A percentile compares a stretch with the other conserved stretches of the same genome.
Conservation (phyloP, 2,888 invertebrate species). For the Baronia brevicornis region DNA sequence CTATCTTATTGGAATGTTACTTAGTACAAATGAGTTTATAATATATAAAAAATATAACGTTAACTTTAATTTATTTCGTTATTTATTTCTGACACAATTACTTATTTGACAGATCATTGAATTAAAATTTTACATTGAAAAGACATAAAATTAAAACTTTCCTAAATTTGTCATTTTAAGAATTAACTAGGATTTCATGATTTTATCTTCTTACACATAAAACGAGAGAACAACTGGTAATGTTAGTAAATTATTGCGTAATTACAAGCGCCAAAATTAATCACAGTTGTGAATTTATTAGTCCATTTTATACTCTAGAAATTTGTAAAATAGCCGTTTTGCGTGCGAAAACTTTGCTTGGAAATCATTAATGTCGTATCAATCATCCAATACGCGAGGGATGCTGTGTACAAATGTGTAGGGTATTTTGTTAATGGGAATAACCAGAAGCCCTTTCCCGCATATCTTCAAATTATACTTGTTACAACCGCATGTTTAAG, state of each 20-base stretch:
- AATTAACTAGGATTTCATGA: conserved; percentile 29
- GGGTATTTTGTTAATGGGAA: conserved; percentile 50
- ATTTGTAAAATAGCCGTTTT: conserved; percentile 56
- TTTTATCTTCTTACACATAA: conserved; percentile 33
- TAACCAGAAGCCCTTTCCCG: conserved; percentile 25
- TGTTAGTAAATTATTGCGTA: conserved; percentile 31
- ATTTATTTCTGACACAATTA: conserved; percentile 5
- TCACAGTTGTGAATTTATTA: conserved; percentile 54
- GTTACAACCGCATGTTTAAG: too few relatives aligned
- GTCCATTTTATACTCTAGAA: conserved; percentile 46
- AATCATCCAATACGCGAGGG: conserved; percentile 49
- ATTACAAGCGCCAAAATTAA: conserved; percentile 46
- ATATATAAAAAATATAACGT: too few relatives aligned
- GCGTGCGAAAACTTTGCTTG: conserved; percentile 45
- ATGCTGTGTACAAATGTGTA: conserved; percentile 27
- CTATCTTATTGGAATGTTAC: too few relatives aligned
- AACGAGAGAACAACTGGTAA: conserved; percentile 42
- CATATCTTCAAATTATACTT: background rate
- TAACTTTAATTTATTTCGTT: too few relatives aligned
- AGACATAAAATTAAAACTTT: too few relatives aligned
- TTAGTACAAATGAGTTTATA: too few relatives aligned
- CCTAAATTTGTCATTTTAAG: conserved; percentile 5
- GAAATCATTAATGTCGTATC: conserved; percentile 63
- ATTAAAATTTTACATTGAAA: too few relatives aligned
- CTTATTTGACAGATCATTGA: background rate